Evolutionary conservation across 2,888 invertebrate species (phyloP).

Genomic region (Trichogramma dendrolimi): DNA sequence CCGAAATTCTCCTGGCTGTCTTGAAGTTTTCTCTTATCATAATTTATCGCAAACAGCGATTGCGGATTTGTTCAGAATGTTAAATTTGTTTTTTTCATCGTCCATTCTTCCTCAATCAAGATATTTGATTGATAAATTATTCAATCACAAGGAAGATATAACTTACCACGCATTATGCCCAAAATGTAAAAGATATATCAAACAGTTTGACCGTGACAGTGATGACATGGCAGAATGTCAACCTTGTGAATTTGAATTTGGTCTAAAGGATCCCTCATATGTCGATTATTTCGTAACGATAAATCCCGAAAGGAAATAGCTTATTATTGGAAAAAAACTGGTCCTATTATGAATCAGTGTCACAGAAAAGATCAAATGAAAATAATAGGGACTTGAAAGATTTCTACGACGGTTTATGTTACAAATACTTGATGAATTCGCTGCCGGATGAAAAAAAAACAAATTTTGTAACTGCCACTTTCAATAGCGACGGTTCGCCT

Average conservation of each 20-base stretch:
- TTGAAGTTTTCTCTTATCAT: too few relatives aligned
- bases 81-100: not conserved
- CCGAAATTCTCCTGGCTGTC: slow-evolving; percentile 4
- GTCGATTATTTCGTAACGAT: not conserved
- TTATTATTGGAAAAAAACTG: not conserved
- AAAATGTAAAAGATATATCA: slow-evolving; percentile 8
- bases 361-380: not conserved
- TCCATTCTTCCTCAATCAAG: not conserved
- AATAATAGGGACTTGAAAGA: slow-evolving; percentile 3
- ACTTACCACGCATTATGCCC: slow-evolving; percentile 9
- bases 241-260: too few relatives aligned
- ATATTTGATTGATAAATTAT: slow-evolving; percentile 3
- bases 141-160: slow-evolving; percentile 7
- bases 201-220: slow-evolving; percentile 5
- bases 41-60: too few relatives aligned
- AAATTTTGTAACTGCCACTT: slow-evolving; percentile 15
- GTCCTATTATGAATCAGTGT: not conserved
- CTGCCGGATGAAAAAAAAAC: slow-evolving; percentile 1
- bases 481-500: slow-evolving; percentile 22
- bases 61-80: too few relatives aligned
- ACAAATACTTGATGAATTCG: slow-evolving; percentile 12
- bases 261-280: too few relatives aligned
- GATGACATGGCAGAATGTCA: too few relatives aligned
- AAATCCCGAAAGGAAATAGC: not conserved
- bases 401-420: slow-evolving; percentile 19